These are phyloP conservation scores for Unio delphinus DNA, from an alignment of 2,888 invertebrate species.

Conservation along the genomic window DNA sequence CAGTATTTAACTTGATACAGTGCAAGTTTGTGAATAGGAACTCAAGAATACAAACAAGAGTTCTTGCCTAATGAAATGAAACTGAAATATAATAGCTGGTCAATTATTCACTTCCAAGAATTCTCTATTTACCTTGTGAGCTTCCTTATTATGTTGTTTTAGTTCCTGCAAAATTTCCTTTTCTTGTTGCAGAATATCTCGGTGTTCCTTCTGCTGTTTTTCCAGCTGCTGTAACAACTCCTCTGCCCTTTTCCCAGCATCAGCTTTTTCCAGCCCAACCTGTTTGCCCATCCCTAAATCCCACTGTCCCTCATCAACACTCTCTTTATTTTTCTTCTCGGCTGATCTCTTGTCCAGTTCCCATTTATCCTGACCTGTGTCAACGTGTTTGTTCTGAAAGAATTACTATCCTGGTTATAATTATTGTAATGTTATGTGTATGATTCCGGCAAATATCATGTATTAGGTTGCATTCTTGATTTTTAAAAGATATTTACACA, in stretches of 20 bases:
- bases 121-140: conserved; percentile 25
- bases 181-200: conserved; percentile 63
- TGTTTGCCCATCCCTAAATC: conserved; percentile 7
- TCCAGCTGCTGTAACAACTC: conserved; percentile 53
- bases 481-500: too few relatives aligned
- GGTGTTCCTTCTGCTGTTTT: conserved; percentile 59
- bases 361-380: conserved; percentile 1
- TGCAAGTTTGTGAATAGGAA: too few relatives aligned
- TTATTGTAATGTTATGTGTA: too few relatives aligned
- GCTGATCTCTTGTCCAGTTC: conserved; percentile 1
- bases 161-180: conserved; percentile 64
- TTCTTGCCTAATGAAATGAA: too few relatives aligned
- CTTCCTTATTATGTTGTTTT: conserved; percentile 61
- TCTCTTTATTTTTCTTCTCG: conserved; percentile 7
- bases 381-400: conserved; percentile 2
- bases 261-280: conserved; percentile 21
- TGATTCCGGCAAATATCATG: too few relatives aligned
- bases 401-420: background rate
- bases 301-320: conserved; percentile 9
- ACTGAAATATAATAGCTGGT: too few relatives aligned
- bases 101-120: too few relatives aligned
- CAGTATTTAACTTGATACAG: too few relatives aligned
- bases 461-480: too few relatives aligned
- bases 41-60: too few relatives aligned
- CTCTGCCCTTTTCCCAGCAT: conserved; percentile 22